Evolutionary conservation across 2,888 invertebrate genomes (phyloP), one percentile per base, ranked within the genome.

Genomic region (Microctonus brassicae): DNA sequence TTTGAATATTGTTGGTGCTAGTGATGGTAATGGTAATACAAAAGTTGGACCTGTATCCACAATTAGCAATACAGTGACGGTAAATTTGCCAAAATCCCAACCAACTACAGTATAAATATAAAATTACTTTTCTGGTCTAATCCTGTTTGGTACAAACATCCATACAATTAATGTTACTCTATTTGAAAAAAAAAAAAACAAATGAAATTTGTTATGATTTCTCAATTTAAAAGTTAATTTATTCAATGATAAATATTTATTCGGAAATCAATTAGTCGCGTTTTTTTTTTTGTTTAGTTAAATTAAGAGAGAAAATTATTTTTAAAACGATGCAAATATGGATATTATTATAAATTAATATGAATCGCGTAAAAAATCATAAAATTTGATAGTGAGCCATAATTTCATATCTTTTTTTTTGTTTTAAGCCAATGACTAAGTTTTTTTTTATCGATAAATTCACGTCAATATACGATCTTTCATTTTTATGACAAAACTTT

Each of bases 1-100:
- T 1, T 90, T 97, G 63, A 94, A 93, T 83, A 97, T 97, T 80
- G 89, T 92, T 63, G 89, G 88, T 55, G 83, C 83, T n/a, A n/a
- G n/a, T n/a, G n/a, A n/a, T 39, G 83, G 82, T 39, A 75, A 63
- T 71, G 74, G 77, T 22, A 70, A 69, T 6, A 74, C 77, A 55
- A 62, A 77, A 24, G 79, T 79, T 7, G 62, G 68, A 33, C 78
- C 77, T 57, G 76, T 77, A 24, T 88, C 87, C 71, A 90, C 90
- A 52, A 90, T 91, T 73, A 91, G 90, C 82, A 90, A 88, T 72
- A 89, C 89, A 52, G 88, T 90, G 33, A 88, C 89, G 39, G 87
- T 88, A 53, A 88, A 89, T 71, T 78, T 88, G 72, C 84, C 86
- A 60, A 87, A 86, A 77, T 80, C 84, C 64, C 84, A 86, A 20